phyloP scores from a whole-genome alignment of 2,113 vertebrate genomes.

The Trematomus loennbergii region DNA sequence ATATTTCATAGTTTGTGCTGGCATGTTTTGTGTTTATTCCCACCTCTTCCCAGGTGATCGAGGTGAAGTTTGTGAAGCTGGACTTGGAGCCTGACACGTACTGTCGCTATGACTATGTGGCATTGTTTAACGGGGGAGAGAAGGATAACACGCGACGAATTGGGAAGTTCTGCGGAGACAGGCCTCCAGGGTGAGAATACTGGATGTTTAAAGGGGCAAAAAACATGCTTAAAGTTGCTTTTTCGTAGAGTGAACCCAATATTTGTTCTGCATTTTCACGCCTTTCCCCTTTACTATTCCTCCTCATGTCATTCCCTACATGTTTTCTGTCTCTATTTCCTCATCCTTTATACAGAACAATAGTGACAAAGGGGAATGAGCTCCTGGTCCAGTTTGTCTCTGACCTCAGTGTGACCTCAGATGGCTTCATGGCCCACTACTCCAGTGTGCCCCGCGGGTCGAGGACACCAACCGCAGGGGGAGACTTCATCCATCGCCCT shows the following conservation, averaged over 20 bases:
- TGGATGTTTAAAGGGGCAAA: background rate
- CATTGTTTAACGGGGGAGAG: conserved; percentile 88
- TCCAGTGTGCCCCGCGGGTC: conserved; percentile 76
- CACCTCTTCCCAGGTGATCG: conserved; percentile 83
- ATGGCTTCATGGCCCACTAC: conserved; percentile 91
- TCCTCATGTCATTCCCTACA: background rate
- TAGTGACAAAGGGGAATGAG: conserved; percentile 89
- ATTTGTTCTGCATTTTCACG: too few species aligned
- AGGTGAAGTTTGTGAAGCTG: conserved; percentile 90
- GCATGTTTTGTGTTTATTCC: conserved; percentile 17
- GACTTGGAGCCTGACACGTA: conserved; percentile 89
- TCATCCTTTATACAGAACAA: conserved; percentile 56
- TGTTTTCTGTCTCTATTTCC: background rate
- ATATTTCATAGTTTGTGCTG: conserved; percentile 23
- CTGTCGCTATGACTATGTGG: conserved; percentile 93
- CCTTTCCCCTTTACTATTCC: background rate
- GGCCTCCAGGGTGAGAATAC: conserved; percentile 82
- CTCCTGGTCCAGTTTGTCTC: conserved; percentile 94
- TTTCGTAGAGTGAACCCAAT: too few species aligned
- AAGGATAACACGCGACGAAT: conserved; percentile 86
- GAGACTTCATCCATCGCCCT: conserved; percentile 74
- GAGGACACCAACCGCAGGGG: conserved; percentile 60
- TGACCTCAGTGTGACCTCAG: conserved; percentile 91
- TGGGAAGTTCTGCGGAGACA: conserved; percentile 91
- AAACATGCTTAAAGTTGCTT: too few species aligned